These are phyloP conservation scores for Nephrotoma guestfalica DNA, from an alignment of 2,888 invertebrate genomes.

Conservation along the genomic window DNA sequence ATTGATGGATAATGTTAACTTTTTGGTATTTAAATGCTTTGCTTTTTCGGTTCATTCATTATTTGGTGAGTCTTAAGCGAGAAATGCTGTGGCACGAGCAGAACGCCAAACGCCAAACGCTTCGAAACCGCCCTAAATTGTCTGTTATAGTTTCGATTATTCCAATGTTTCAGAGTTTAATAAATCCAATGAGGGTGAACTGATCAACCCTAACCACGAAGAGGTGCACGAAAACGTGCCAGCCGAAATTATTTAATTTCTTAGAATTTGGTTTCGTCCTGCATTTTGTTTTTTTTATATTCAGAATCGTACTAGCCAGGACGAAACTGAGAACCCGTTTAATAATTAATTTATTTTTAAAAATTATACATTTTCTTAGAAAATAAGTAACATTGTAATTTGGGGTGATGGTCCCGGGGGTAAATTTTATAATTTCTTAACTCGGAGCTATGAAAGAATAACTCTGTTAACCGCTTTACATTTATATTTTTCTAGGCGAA, in stretches of 20 bases:
- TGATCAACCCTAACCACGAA: not conserved
- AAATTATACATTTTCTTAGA: not conserved
- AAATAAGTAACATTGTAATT: not conserved
- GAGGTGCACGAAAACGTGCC: not conserved
- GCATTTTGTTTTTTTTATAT: not conserved
- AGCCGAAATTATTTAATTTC: not conserved
- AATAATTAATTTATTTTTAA: not conserved
- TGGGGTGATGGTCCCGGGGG: not conserved
- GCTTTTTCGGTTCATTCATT: not conserved
- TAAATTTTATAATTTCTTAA: not conserved
- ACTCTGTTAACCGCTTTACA: slow-evolving; percentile 10
- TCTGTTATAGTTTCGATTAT: not conserved
- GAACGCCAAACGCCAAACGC: not conserved
- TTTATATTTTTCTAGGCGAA: slow-evolving; percentile 24
- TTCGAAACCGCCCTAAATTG: not conserved
- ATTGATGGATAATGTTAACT: no score
- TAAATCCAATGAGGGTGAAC: not conserved
- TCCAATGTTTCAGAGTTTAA: not conserved
- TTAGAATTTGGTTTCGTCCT: not conserved
- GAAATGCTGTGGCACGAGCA: not conserved
- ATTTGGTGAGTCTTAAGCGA: not conserved
- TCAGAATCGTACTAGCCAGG: not conserved
- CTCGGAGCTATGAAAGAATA: not conserved
- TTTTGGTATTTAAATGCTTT: not conserved
- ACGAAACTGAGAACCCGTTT: not conserved